Evolutionary conservation across 2,797 vertebrate species (phyloP).

Genomic region (Hoplostethus atlanticus): DNA sequence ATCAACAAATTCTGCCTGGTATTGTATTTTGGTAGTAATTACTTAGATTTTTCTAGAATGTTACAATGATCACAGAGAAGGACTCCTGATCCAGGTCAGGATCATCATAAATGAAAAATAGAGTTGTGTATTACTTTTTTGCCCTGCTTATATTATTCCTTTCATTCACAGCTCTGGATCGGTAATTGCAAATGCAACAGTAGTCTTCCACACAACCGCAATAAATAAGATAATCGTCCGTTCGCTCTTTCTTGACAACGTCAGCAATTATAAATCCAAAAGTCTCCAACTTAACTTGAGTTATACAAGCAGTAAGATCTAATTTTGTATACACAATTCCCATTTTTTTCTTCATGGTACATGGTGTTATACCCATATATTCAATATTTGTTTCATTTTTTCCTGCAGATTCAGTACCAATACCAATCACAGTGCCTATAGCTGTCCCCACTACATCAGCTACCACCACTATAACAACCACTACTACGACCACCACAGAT

Average conservation of each 20-base stretch:
- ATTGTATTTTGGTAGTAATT: no score
- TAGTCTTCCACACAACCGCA: neutral
- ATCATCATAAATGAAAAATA: no score
- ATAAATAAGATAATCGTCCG: constrained; percentile 35
- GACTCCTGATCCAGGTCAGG: no score
- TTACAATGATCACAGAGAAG: no score
- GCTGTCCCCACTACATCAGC: neutral
- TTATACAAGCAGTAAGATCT: constrained; percentile 54
- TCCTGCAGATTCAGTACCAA: constrained; percentile 9
- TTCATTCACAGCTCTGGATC: constrained; percentile 63
- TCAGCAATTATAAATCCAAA: rapidly evolving
- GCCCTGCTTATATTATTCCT: neutral
- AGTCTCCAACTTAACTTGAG: constrained; percentile 43
- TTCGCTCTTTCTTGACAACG: rapidly evolving
- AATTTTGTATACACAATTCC: neutral
- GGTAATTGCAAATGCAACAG: constrained; percentile 61
- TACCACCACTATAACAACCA: neutral
- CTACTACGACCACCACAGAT: neutral
- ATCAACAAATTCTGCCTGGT: neutral
- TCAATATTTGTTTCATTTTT: neutral
- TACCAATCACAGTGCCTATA: neutral
- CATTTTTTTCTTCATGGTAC: neutral
- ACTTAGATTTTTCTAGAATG: no score
- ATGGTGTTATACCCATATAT: neutral
- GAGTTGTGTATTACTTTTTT: neutral